Conservation (phyloP, 2,113 vertebrate species). For the Bucco capensis region DNA sequence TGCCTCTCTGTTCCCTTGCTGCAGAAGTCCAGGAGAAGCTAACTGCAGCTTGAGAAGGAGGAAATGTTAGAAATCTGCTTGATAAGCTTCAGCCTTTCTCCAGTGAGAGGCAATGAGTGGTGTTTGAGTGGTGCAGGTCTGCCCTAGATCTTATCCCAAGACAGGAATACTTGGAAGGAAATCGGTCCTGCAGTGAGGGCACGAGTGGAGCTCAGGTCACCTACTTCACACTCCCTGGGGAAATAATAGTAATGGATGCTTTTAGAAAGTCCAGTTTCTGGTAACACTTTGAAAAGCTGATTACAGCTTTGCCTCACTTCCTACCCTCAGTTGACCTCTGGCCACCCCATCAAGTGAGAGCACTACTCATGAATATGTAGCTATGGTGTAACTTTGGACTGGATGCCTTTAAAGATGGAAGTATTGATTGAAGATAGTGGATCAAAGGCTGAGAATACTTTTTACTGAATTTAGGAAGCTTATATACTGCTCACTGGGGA, state of each 20-base stretch:
- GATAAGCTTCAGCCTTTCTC: background rate
- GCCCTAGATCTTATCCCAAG: background rate
- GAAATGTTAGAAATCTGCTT: background rate
- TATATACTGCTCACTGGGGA: slow-evolving; percentile 27
- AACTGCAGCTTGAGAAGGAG: background rate
- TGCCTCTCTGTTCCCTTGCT: background rate
- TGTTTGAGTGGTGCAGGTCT: background rate
- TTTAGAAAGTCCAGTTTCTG: background rate
- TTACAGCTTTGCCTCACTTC: background rate
- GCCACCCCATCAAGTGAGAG: background rate
- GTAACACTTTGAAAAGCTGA: background rate
- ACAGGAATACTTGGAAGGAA: background rate
- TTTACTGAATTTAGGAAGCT: slow-evolving; percentile 53
- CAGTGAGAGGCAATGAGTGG: background rate
- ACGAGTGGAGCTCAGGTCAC: background rate
- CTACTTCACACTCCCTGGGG: background rate
- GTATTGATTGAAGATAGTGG: slow-evolving; percentile 20
- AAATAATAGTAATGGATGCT: background rate
- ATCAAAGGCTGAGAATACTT: slow-evolving; percentile 48
- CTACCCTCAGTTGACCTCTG: background rate
- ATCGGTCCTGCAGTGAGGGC: background rate
- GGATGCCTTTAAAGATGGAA: slow-evolving; percentile 15
- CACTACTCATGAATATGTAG: background rate
- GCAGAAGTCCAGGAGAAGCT: background rate
- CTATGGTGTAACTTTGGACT: background rate